phyloP scores from a whole-genome alignment of 1,140 invertebrate species.

The Chrysopa pallens region DNA sequence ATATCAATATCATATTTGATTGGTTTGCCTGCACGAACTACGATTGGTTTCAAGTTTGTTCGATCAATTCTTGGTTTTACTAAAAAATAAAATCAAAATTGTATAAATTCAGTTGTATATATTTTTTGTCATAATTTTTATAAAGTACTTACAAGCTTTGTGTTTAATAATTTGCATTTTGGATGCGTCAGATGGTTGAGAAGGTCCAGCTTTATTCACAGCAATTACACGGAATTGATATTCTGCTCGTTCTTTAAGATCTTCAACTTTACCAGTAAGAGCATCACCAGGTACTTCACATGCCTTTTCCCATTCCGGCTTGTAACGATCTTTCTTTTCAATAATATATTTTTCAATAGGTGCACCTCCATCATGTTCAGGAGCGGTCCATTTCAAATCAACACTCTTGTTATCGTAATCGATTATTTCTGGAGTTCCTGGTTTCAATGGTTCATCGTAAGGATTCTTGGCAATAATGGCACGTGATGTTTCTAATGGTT shows the following conservation, averaged over 20 bases:
- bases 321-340: constrained; percentile 81
- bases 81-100: constrained; percentile 22
- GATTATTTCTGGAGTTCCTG: constrained; percentile 74
- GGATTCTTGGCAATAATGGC: constrained; percentile 90
- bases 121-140: neutral
- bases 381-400: constrained; percentile 84
- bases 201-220: constrained; percentile 90
- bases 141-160: constrained; percentile 52
- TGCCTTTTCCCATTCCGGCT: constrained; percentile 64
- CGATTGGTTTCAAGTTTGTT: constrained; percentile 80
- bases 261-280: constrained; percentile 60
- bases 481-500: constrained; percentile 71
- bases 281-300: constrained; percentile 63
- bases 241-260: constrained; percentile 77
- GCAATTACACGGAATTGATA: constrained; percentile 92
- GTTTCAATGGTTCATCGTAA: constrained; percentile 72
- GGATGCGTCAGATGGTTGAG: constrained; percentile 87
- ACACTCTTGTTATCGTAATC: constrained; percentile 90
- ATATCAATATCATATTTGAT: constrained; percentile 89
- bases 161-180: constrained; percentile 80
- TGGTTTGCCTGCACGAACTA: constrained; percentile 76
- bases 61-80: constrained; percentile 94
- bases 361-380: constrained; percentile 83
- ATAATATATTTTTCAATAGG: constrained; percentile 94
- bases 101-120: neutral